Evolutionary conservation across 2,113 vertebrate species (phyloP), one percentile per base, ranked within the genome.

Genomic region (Osmerus mordax): DNA sequence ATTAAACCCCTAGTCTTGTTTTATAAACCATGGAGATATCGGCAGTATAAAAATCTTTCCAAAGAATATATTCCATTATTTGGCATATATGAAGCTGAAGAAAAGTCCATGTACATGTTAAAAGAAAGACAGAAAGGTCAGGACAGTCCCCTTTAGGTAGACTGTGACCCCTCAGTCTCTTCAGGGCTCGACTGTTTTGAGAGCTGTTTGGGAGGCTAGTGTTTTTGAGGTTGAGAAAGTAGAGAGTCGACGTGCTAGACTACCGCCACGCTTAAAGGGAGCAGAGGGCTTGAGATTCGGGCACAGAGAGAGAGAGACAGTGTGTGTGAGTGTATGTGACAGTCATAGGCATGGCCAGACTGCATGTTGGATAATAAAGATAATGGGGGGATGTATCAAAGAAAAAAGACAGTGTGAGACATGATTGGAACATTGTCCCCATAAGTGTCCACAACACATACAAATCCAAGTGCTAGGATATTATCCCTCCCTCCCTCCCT

Each of bases 211-310:
- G 58, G 11, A 19, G 9, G 23, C 19, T 14, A 21, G 36, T 65
- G 19, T 56, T 53, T 69, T 52, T 28, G 65, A 70, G 58, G 36
- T 32, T 29, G 52, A 75, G 28, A 66, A 16, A 70, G 53, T 21
- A 55, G 63, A 54, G 47, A 14, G 65, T n/a, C 3, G 58, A 60
- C 6, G 16, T 15, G 60, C 21, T 15, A 62, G 60, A 62, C 25
- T 62, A 62, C 23, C 15, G 25, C 21, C 14, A 11, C 56, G n/a
- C 56, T 21, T 61, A 14, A 5, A 25, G 23, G 25, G 23, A 61
- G 4, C 13, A 2, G 60, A 62, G 23, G 14, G 23, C 12, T 62
- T 72, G 21, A 32, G 51, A n/a, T 18, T n/a, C 28, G 3, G 52
- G 3, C 16, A 61, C 4, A 5, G 3, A 41, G 1, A 41, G 6